Base-by-base conservation (phyloP, 2,113 vertebrate genomes). In the Neolamprologus caudopunctatus region DNA sequence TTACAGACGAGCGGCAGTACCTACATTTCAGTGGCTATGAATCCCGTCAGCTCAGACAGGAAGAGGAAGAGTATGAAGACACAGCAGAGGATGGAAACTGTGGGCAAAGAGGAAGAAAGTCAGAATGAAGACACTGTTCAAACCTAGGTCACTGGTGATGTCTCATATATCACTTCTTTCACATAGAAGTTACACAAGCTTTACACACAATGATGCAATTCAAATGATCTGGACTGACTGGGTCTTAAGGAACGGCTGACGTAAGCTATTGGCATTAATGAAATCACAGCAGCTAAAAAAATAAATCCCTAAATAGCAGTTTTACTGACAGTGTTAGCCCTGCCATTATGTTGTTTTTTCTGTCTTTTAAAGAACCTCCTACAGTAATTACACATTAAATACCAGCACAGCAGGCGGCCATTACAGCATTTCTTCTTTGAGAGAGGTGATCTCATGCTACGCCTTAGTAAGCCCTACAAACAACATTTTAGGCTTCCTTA, bases 11-110 rank as follows among this genome's bases (percentile, higher is more conserved):
- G 11, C 2, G 1, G 78, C 3, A 80, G 85, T 95, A 99, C 99
- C 95, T 97, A 99, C 99, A 99, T 97, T 97, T 99, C 99, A 92
- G 98, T 99, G 35, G 98, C 97, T 95, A 99, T 98, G 97, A 99
- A 99, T 96, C 99, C 99, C 1, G 97, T 99, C 95, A 99, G 97
- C 93, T 99, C 99, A 31, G 98, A 99, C 92, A 99, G 97, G 97
- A 99, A 99, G 90, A 99, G 98, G 97, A 99, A 99, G 88, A 99
- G 95, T 94, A 99, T 99, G 96, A 99, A 99, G 93, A 99, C 94
- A 87, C 99, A 99, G 97, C 99, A 99, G 96, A 98, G 98, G 87
- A 99, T 95, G 91, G 99, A 99, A 94, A 99, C 99, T 99, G 96
- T 88, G 96, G 97, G 87, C 87, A 91, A 73, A 92, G 58, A 91